Evolutionary conservation across 2,797 vertebrate species (phyloP).

Genomic region (Smutsia gigantea): DNA sequence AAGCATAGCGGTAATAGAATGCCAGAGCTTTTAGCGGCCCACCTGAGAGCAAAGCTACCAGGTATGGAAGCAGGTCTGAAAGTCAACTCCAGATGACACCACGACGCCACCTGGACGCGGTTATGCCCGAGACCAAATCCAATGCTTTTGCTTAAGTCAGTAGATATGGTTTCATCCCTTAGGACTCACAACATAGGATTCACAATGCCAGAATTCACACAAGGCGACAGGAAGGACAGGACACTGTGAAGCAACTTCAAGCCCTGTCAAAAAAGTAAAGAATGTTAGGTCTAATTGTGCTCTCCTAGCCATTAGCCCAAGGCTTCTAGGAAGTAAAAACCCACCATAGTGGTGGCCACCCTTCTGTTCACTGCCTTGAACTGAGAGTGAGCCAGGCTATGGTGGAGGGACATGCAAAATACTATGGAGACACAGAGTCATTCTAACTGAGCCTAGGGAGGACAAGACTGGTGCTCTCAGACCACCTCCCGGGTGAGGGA

Average conservation of each 20-base stretch:
- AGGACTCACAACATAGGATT: neutral
- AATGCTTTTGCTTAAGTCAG: neutral
- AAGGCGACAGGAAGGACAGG: neutral
- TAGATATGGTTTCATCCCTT: neutral
- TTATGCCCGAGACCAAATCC: neutral
- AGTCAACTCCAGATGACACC: neutral
- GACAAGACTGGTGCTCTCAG: neutral
- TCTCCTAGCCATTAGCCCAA: neutral
- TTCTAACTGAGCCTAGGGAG: neutral
- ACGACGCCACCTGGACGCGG: neutral
- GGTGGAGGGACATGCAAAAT: too few relatives aligned
- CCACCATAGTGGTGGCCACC: rapidly evolving
- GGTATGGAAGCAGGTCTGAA: neutral
- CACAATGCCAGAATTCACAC: neutral
- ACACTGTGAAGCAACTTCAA: neutral
- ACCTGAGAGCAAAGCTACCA: neutral
- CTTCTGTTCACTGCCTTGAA: neutral
- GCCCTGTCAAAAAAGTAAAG: neutral
- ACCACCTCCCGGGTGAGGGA: neutral
- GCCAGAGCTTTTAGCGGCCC: neutral
- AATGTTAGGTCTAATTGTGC: neutral
- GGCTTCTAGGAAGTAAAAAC: neutral
- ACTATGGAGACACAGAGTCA: neutral
- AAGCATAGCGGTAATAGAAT: neutral
- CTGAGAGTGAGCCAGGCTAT: neutral